phyloP scores from a whole-genome alignment of 2,113 vertebrate genomes.

The Steatornis caripensis region DNA sequence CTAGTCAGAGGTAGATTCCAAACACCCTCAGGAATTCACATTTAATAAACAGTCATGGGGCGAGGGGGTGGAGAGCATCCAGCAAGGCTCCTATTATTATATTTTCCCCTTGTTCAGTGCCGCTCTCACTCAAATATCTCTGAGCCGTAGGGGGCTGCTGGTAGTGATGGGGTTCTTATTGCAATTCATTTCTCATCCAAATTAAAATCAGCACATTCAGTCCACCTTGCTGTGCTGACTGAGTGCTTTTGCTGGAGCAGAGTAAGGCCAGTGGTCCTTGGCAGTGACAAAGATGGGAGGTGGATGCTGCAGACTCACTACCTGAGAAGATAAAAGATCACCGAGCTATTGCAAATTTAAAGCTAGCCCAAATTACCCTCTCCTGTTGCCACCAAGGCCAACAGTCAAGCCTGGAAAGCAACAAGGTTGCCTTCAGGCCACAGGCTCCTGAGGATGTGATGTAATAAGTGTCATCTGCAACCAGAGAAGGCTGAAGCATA shows the following conservation, averaged over 20 bases:
- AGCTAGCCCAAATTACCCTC: not conserved
- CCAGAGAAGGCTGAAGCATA: not conserved
- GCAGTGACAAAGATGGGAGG: not conserved
- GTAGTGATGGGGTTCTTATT: not conserved
- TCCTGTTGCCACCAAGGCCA: not conserved
- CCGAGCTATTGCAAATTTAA: not conserved
- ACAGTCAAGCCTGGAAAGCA: not conserved
- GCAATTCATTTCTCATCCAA: slow-evolving; percentile 31
- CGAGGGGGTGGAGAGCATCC: not conserved
- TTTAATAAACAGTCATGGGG: not conserved
- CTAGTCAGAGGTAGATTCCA: not conserved
- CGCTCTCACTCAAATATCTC: not conserved
- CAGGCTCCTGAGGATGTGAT: not conserved
- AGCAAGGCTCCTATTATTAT: not conserved
- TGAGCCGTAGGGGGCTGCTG: not conserved
- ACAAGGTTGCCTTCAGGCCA: not conserved
- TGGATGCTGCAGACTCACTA: not conserved
- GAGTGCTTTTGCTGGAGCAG: slow-evolving; percentile 10
- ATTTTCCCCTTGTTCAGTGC: not conserved
- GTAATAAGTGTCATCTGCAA: not conserved
- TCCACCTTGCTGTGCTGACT: slow-evolving; percentile 44
- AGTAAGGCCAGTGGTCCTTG: not conserved
- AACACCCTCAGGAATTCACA: slow-evolving; percentile 9
- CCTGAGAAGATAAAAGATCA: not conserved
- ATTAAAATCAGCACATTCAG: slow-evolving; percentile 34